phyloP scores from a whole-genome alignment of 2,113 vertebrate species.

The Platanista minor region DNA sequence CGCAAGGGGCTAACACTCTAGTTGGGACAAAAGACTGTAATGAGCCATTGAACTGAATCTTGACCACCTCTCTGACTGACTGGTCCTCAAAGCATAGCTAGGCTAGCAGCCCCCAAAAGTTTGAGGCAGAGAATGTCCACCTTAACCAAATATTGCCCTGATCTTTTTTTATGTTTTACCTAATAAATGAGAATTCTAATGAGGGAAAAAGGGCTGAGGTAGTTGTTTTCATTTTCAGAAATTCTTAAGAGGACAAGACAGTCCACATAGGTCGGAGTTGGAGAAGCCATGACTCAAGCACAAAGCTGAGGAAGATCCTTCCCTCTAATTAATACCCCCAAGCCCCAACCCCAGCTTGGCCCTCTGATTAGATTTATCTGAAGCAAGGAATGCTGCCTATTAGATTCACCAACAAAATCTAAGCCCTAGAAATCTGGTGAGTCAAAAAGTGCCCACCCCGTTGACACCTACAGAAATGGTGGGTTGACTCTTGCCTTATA shows the following conservation, averaged over 20 bases:
- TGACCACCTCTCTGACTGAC: neutral
- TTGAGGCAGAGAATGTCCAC: neutral
- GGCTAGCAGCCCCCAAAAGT: neutral
- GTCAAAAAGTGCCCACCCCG: neutral
- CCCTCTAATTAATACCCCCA: neutral
- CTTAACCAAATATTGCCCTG: neutral
- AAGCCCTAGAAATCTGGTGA: neutral
- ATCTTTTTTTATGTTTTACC: slow-evolving; percentile 1
- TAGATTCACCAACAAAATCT: neutral
- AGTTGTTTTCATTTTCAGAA: neutral
- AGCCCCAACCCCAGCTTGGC: neutral
- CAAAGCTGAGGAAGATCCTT: neutral
- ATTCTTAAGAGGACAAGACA: neutral
- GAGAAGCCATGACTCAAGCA: neutral
- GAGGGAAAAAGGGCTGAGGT: fast-evolving
- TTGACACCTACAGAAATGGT: neutral
- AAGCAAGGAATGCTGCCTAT: neutral
- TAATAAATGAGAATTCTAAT: neutral
- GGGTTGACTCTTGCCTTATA: neutral
- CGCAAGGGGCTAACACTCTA: neutral
- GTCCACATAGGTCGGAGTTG: neutral
- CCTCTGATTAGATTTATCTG: neutral
- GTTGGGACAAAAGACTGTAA: neutral
- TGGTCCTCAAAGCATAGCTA: neutral
- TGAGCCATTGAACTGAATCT: neutral